These are phyloP conservation scores for Sebastes elongatus DNA, from an alignment of 2,797 vertebrate species.

Conservation along the genomic window DNA sequence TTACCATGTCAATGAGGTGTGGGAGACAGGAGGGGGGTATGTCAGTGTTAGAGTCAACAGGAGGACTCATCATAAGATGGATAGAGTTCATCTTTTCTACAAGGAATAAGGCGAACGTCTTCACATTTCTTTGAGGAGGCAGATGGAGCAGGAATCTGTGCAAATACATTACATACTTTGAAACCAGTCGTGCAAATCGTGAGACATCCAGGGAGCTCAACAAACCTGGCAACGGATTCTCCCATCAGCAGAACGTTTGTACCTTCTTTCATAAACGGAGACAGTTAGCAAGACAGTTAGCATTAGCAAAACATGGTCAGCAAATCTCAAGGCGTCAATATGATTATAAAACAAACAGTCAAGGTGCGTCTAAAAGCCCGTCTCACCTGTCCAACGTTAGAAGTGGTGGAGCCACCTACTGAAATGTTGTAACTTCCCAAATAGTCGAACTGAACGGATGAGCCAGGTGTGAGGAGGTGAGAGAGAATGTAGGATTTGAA, in stretches of 20 bases:
- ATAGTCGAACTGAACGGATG: no score
- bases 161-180: background rate
- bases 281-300: background rate
- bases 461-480: no score
- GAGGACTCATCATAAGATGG: background rate
- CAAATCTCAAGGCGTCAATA: background rate
- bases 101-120: background rate
- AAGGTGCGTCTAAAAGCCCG: background rate
- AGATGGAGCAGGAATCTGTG: background rate
- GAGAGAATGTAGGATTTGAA: no score
- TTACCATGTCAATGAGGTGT: background rate
- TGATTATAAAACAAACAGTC: background rate
- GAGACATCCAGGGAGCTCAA: background rate
- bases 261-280: background rate
- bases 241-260: background rate
- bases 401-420: background rate
- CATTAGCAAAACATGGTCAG: background rate
- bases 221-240: background rate
- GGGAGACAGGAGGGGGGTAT: background rate
- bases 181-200: background rate
- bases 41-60: slow-evolving; percentile 2
- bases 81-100: background rate
- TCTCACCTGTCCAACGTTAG: no score
- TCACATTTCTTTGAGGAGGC: background rate
- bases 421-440: background rate